Conservation (phyloP, 2,113 vertebrate genomes). For the Poeciliopsis turrubarensis region DNA sequence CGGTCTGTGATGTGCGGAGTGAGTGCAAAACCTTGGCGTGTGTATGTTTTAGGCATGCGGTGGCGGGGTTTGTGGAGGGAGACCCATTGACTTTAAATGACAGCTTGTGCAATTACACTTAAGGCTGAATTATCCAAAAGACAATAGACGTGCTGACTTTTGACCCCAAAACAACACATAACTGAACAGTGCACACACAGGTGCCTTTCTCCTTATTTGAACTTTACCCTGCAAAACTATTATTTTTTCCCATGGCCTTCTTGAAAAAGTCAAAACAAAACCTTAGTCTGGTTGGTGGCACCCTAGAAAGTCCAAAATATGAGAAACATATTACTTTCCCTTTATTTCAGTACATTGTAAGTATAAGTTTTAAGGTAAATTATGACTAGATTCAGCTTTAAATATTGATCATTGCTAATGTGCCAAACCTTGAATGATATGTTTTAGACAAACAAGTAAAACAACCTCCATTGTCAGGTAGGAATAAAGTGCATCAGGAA, state of each 20-base stretch:
- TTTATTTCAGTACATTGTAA: not conserved
- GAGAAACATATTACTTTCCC: not conserved
- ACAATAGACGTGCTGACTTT: conserved; percentile 58
- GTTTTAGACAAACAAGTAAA: not conserved
- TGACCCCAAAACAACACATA: conserved; percentile 37
- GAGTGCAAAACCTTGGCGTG: conserved; percentile 49
- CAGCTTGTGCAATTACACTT: conserved; percentile 57
- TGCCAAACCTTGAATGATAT: not conserved
- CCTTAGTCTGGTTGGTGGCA: no score
- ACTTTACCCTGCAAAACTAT: not conserved
- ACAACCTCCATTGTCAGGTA: no score
- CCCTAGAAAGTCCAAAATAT: not conserved
- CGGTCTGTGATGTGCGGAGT: conserved; percentile 53
- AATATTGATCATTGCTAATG: not conserved
- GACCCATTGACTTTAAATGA: conserved; percentile 75
- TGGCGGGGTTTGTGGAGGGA: conserved; percentile 12
- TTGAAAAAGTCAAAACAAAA: not conserved
- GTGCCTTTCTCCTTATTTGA: not conserved
- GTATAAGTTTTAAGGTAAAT: not conserved
- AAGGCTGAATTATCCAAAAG: conserved; percentile 69
- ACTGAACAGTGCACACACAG: not conserved
- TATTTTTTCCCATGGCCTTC: not conserved
- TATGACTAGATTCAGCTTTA: not conserved
- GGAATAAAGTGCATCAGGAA: no score
- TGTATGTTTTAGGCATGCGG: conserved; percentile 46